phyloP scores from a whole-genome alignment of 2,888 invertebrate species.

The Acrobasis consociella region DNA sequence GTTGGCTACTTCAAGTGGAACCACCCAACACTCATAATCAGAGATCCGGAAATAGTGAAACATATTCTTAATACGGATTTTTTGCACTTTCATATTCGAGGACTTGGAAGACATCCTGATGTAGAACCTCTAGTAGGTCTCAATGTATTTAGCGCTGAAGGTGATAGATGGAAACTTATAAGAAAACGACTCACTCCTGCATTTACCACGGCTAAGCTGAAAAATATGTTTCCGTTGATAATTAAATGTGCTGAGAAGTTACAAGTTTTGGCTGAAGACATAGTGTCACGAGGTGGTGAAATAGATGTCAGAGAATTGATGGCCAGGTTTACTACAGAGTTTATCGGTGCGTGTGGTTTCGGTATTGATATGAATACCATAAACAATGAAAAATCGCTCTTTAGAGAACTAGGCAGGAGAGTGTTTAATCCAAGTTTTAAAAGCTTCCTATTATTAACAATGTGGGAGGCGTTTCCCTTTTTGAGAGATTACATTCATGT shows the following conservation, averaged over 20 bases:
- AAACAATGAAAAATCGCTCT: constrained; percentile 51
- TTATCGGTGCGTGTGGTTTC: constrained; percentile 61
- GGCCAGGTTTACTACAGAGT: constrained; percentile 62
- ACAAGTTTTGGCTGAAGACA: constrained; percentile 42
- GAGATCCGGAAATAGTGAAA: constrained; percentile 56
- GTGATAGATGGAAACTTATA: constrained; percentile 62
- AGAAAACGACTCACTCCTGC: constrained; percentile 62
- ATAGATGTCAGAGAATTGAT: constrained; percentile 54
- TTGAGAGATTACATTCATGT: constrained; percentile 35
- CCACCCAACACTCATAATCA: constrained; percentile 55
- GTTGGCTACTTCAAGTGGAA: constrained; percentile 59
- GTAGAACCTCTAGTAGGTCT: constrained; percentile 46
- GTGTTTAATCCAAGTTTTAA: constrained; percentile 43
- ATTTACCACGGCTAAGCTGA: constrained; percentile 63
- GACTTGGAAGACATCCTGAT: constrained; percentile 46
- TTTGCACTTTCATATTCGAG: constrained; percentile 52
- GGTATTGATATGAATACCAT: constrained; percentile 56
- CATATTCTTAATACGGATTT: constrained; percentile 56
- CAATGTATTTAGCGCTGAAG: constrained; percentile 58
- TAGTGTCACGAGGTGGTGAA: constrained; percentile 38
- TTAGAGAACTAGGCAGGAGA: constrained; percentile 47
- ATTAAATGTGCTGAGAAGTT: constrained; percentile 60
- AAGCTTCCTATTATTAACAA: constrained; percentile 33
- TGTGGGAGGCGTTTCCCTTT: constrained; percentile 53
- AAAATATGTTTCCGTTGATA: constrained; percentile 66